Evolutionary conservation across 2,888 invertebrate species (phyloP).

Genomic region (Heliconius hortense): DNA sequence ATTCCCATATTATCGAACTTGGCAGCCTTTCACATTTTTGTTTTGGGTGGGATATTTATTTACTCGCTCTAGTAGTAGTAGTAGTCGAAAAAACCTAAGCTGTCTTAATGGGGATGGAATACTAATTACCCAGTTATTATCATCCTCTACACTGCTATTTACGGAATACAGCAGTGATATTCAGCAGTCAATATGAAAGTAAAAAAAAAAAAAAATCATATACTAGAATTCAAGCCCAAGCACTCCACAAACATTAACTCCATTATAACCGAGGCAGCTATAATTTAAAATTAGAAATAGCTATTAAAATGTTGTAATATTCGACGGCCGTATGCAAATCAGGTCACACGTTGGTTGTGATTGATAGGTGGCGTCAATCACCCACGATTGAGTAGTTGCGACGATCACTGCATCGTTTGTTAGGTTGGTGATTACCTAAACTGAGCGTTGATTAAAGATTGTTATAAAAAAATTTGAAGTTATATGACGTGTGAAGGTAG

Average conservation of each 20-base stretch:
- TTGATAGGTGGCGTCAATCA: constrained; percentile 14
- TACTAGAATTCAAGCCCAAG: neutral
- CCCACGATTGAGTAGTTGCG: constrained; percentile 18
- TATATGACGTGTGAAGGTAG: too few species aligned
- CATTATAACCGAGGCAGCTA: neutral
- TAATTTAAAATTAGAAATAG: constrained; percentile 5
- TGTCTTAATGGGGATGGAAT: neutral
- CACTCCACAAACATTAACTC: neutral
- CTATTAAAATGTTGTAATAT: constrained; percentile 17
- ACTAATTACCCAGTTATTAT: too few species aligned
- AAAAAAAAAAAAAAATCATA: neutral
- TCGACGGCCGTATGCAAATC: constrained; percentile 11
- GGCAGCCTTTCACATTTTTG: too few species aligned
- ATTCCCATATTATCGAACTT: too few species aligned
- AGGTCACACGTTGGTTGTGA: constrained; percentile 14
- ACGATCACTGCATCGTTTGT: constrained; percentile 17
- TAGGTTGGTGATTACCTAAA: neutral
- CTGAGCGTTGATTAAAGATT: neutral
- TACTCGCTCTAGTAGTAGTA: too few species aligned
- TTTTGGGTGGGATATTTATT: too few species aligned
- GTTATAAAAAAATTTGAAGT: neutral
- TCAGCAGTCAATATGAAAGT: too few species aligned
- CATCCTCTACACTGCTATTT: too few species aligned
- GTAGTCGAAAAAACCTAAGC: too few species aligned
- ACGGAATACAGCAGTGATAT: neutral